phyloP scores from a whole-genome alignment of 2,113 vertebrate genomes.

The Pionites leucogaster region DNA sequence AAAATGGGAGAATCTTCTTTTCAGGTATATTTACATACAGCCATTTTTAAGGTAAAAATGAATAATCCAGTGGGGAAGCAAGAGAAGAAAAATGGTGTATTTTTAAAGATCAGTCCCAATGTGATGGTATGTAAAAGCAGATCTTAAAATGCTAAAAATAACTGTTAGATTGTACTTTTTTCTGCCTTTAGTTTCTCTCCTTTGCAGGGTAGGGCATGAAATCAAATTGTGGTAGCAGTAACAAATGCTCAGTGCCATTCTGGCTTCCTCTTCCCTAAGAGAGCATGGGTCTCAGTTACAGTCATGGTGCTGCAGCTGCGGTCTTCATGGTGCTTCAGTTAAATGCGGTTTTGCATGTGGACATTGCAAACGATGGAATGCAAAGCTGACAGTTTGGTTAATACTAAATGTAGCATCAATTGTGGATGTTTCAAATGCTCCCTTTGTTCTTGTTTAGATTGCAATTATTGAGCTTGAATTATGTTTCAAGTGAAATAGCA shows the following conservation, averaged over 20 bases:
- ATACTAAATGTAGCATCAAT: background rate
- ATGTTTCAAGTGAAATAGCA: background rate
- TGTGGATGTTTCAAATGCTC: background rate
- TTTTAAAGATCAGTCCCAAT: background rate
- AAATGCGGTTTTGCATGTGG: background rate
- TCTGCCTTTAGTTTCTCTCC: background rate
- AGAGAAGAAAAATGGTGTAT: background rate
- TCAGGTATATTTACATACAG: background rate
- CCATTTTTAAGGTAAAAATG: background rate
- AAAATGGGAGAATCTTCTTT: background rate
- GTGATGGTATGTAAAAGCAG: background rate
- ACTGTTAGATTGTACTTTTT: background rate
- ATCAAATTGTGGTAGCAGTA: background rate
- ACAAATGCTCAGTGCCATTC: background rate
- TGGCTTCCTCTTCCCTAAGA: background rate
- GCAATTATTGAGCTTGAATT: background rate
- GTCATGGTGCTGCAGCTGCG: background rate
- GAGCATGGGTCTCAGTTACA: background rate
- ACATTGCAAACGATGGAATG: rapidly evolving
- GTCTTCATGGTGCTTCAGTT: background rate
- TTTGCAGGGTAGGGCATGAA: rapidly evolving
- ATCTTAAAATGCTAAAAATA: background rate
- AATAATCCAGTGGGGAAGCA: background rate
- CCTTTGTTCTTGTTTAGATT: background rate
- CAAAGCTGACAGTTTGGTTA: background rate